A percentile compares a stretch with the other conserved stretches of the same genome.
These are phyloP conservation scores for Dendrophyllia cribrosa DNA, from an alignment of 64 coral and sea anemone genomes.

Conservation along the genomic window DNA sequence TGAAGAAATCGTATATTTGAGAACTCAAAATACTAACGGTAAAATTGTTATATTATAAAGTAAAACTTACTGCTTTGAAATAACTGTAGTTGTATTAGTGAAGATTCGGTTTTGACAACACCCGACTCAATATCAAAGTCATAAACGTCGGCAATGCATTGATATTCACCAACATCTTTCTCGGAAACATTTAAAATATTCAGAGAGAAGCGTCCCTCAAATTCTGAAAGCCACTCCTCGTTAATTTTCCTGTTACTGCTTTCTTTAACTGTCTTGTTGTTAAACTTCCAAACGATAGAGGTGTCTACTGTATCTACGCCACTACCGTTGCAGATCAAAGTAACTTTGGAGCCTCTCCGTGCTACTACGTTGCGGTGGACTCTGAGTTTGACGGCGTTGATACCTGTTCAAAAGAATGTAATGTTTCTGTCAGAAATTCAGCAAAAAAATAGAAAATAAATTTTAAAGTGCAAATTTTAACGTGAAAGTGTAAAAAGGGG, in stretches of 20 bases:
- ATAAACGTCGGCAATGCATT: background rate
- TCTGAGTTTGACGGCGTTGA: background rate
- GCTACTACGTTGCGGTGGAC: background rate
- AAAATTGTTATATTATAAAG: no score
- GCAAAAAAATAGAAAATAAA: no score
- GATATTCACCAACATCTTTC: conserved; percentile 9
- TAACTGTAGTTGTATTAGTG: background rate
- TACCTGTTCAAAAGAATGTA: background rate
- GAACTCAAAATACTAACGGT: no score
- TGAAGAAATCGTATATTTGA: no score
- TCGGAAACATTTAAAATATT: background rate
- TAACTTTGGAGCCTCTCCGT: background rate
- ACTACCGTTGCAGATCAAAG: background rate
- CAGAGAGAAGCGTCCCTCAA: background rate
- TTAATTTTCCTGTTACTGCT: background rate
- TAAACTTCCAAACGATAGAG: background rate
- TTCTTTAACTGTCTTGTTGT: background rate
- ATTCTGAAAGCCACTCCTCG: background rate
- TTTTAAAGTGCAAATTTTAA: no score
- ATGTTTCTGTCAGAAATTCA: no score
- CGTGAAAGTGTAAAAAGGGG: no score
- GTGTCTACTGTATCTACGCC: background rate
- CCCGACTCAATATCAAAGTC: no score
- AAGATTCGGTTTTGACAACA: background rate
- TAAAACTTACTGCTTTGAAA: background rate